Evolutionary conservation across 2,797 vertebrate genomes (phyloP).

Genomic region (Botia almorhae): DNA sequence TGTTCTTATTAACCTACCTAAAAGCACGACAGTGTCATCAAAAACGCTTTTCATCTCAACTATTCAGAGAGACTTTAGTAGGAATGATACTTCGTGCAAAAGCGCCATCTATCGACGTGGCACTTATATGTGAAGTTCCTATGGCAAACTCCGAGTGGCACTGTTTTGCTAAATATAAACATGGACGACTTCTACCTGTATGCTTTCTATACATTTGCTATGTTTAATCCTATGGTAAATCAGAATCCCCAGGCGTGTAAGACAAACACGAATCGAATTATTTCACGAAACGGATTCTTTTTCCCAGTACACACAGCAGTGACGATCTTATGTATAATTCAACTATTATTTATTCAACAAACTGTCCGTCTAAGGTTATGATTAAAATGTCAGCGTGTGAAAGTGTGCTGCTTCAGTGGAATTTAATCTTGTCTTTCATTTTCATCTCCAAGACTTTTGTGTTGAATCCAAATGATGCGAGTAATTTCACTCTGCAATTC

Average conservation of each 20-base stretch:
- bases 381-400: conserved; percentile 17
- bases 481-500: neutral
- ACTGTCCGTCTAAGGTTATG: conserved; percentile 10
- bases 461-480: neutral
- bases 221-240: too few species aligned
- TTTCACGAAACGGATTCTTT: neutral
- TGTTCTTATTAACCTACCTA: neutral
- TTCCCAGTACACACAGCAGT: neutral
- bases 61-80: neutral
- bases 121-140: neutral
- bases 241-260: too few species aligned
- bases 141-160: conserved; percentile 31
- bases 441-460: neutral
- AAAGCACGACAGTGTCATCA: neutral
- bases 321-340: conserved; percentile 3
- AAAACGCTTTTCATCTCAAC: neutral
- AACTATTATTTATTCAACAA: conserved; percentile 17
- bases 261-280: neutral
- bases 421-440: conserved; percentile 11
- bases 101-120: conserved; percentile 18
- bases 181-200: neutral
- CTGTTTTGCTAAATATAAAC: conserved; percentile 50
- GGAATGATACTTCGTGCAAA: neutral
- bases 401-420: conserved; percentile 19
- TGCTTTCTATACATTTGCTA: neutral